Conservation (phyloP, 2,888 invertebrate species). For the Caenorhabditis auriculariae region DNA sequence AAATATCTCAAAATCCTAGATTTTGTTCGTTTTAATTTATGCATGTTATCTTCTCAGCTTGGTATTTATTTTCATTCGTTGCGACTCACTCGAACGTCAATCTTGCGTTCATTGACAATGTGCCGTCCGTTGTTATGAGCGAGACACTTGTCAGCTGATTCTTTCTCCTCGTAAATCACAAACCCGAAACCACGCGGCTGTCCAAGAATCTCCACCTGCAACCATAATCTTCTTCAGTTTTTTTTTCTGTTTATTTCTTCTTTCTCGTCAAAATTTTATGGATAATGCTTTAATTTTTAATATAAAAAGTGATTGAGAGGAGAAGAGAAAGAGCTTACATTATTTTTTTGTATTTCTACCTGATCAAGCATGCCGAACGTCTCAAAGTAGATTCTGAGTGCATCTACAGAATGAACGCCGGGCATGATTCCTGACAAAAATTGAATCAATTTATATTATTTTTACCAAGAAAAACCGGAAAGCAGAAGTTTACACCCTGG, state of each 20-base stretch:
- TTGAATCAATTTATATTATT: conserved; percentile 2
- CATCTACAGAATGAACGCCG: conserved; percentile 60
- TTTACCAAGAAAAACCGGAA: conserved; percentile 25
- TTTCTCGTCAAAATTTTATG: neutral
- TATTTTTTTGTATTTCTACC: no score
- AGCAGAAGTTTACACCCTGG: conserved; percentile 55
- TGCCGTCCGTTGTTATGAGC: conserved; percentile 41
- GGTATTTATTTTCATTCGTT: neutral
- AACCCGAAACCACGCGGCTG: conserved; percentile 60
- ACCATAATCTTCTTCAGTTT: neutral
- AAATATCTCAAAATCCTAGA: no score
- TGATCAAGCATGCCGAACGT: conserved; percentile 60
- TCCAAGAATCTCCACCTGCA: conserved; percentile 56
- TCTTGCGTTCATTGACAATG: conserved; percentile 39
- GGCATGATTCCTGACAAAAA: conserved; percentile 35
- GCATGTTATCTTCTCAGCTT: no score
- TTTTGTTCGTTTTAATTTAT: no score
- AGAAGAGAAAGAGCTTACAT: no score
- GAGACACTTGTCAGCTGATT: conserved; percentile 47
- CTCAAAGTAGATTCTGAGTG: conserved; percentile 55
- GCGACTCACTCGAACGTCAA: conserved; percentile 41
- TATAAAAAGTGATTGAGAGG: neutral
- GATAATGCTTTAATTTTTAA: neutral
- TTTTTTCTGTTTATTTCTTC: neutral
- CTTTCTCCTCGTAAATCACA: conserved; percentile 57